A percentile compares a stretch with the other conserved stretches of the same genome.
phyloP scores from a whole-genome alignment of 2,888 invertebrate species.

The Eumerus sabulonum region DNA sequence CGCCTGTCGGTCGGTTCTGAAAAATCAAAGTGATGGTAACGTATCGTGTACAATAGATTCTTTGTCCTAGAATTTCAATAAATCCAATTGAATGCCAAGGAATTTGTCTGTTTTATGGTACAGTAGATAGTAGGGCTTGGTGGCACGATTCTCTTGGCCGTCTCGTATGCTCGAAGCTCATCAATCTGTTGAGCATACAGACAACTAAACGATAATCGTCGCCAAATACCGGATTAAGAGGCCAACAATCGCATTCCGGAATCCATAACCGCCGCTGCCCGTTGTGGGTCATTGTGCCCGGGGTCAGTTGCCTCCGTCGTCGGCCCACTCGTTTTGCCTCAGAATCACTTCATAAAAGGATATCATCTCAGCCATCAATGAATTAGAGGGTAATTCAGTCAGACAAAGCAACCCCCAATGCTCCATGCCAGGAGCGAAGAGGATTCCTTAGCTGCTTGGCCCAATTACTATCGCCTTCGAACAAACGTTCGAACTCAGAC shows the following conservation, averaged over 20 bases:
- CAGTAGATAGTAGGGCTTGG: too few species aligned
- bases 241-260: constrained; percentile 17
- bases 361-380: constrained; percentile 55
- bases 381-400: constrained; percentile 52
- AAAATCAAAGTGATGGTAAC: constrained; percentile 32
- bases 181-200: constrained; percentile 4
- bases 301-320: constrained; percentile 35
- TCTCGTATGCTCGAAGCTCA: too few species aligned
- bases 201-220: constrained; percentile 48
- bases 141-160: too few species aligned
- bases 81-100: too few species aligned
- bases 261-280: constrained; percentile 43
- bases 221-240: constrained; percentile 30
- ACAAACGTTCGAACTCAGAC: constrained; percentile 7
- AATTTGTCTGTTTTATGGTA: too few species aligned
- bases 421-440: constrained; percentile 1
- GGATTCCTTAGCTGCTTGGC: constrained; percentile 28
- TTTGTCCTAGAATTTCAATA: too few species aligned
- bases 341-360: constrained; percentile 57
- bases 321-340: constrained; percentile 39
- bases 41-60: too few species aligned
- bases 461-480: constrained; percentile 34
- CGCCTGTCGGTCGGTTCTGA: constrained; percentile 21
- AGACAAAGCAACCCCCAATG: constrained; percentile 3
- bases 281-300: constrained; percentile 39